Evolutionary conservation across 2,888 invertebrate genomes (phyloP).

Genomic region (Metopia argyrocephala): DNA sequence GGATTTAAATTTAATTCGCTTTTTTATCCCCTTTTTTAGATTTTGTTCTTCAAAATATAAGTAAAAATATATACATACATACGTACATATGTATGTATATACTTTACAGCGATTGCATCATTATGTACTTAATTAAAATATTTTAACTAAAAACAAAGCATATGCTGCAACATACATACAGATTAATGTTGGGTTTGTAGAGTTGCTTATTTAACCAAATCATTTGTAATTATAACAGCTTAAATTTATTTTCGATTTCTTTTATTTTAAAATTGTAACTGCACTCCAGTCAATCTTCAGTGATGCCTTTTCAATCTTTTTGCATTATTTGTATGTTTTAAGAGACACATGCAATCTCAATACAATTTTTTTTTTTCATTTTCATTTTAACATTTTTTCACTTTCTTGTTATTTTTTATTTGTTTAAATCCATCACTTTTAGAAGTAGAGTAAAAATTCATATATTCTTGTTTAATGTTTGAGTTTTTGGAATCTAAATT

Average conservation of each 20-base stretch:
- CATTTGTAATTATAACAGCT: background rate
- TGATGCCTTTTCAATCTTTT: conserved; percentile 16
- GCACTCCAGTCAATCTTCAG: background rate
- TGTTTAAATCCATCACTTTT: conserved; percentile 50
- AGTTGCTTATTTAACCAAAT: background rate
- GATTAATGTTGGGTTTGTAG: background rate
- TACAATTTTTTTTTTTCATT: conserved; percentile 31
- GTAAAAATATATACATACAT: background rate
- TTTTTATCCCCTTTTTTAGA: background rate
- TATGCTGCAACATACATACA: background rate
- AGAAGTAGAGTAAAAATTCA: conserved; percentile 48
- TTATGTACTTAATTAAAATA: background rate
- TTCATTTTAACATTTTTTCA: conserved; percentile 14
- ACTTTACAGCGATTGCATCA: background rate
- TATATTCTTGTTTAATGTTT: conserved; percentile 59
- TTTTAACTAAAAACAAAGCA: background rate
- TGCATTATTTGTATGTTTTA: conserved; percentile 9
- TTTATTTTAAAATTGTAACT: background rate
- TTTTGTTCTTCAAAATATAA: background rate
- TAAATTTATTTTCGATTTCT: background rate
- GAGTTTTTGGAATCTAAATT: conserved; percentile 65
- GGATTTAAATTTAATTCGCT: background rate
- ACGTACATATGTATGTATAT: background rate
- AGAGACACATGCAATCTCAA: conserved; percentile 56
- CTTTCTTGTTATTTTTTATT: conserved; percentile 11